Percentiles rank a stretch among this genome's conserved stretches.
Conservation (phyloP, 2,797 vertebrate genomes). For the Amazona finschi region DNA sequence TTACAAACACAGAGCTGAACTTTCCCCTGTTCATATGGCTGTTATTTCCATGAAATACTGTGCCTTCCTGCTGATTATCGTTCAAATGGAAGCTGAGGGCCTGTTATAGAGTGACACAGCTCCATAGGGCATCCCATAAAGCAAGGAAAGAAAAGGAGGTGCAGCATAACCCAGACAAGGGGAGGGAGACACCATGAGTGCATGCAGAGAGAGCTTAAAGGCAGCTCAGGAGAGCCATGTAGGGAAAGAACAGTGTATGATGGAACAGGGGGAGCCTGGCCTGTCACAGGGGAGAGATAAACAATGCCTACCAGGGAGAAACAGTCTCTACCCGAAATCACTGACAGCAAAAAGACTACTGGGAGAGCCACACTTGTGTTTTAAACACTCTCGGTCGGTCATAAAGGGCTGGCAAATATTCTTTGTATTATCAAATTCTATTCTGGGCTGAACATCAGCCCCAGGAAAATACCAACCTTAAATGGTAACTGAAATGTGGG, state of each 20-base stretch:
- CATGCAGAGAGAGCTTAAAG: not conserved
- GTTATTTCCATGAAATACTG: not conserved
- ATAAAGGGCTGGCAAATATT: slow-evolving; percentile 43
- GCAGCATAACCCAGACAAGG: not conserved
- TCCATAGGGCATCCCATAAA: accelerated
- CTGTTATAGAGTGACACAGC: not conserved
- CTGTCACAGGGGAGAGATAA: not conserved
- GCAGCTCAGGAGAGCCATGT: not conserved
- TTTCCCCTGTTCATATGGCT: not conserved
- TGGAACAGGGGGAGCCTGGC: not conserved
- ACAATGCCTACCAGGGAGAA: not conserved
- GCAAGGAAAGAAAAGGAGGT: not conserved
- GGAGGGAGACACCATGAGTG: not conserved
- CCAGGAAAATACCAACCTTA: slow-evolving; percentile 49
- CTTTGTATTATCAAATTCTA: slow-evolving; percentile 37
- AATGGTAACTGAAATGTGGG: slow-evolving; percentile 42
- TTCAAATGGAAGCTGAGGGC: not conserved
- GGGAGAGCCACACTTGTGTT: not conserved
- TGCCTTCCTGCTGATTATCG: not conserved
- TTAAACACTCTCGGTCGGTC: not conserved
- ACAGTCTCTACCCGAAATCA: not conserved
- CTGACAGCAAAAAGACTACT: not conserved
- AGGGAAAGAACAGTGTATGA: not conserved
- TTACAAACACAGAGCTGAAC: not conserved
- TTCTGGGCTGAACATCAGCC: slow-evolving; percentile 42